Conservation (phyloP, 30 jellyfish, hydroid and myxozoan species). For the Hydractinia echinata region DNA sequence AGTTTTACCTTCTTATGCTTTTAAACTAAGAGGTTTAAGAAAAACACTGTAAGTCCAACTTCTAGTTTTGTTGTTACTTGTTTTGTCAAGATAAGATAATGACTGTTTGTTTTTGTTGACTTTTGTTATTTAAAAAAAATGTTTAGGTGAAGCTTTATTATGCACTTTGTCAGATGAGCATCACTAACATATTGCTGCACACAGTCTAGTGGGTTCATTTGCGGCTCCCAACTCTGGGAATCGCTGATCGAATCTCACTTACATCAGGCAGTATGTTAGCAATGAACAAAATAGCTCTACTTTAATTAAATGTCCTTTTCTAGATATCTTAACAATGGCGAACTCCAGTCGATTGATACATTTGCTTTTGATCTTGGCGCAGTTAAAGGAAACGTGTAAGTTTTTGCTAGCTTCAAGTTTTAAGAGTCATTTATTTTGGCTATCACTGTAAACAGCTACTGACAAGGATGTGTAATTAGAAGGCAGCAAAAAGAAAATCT, state of each 20-base stretch:
- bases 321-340: slow-evolving; percentile 60
- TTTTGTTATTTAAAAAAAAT: too few species aligned
- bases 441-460: too few species aligned
- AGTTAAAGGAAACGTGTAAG: slow-evolving; percentile 32
- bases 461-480: too few species aligned
- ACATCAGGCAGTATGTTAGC: too few species aligned
- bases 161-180: neutral
- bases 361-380: slow-evolving; percentile 53
- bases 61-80: neutral
- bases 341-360: slow-evolving; percentile 47
- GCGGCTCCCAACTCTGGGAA: too few species aligned
- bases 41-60: neutral
- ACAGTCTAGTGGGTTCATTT: too few species aligned
- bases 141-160: neutral
- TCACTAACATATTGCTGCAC: too few species aligned
- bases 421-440: too few species aligned
- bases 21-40: neutral
- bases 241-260: too few species aligned
- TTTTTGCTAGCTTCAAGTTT: neutral
- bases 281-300: neutral
- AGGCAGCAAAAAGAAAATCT: too few species aligned
- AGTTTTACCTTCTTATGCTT: neutral
- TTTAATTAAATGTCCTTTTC: neutral
- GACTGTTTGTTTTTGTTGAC: too few species aligned
- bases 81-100: too few species aligned